Evolutionary conservation across 2,113 vertebrate genomes (phyloP).

Genomic region (Sinocyclocheilus maitianheensis): DNA sequence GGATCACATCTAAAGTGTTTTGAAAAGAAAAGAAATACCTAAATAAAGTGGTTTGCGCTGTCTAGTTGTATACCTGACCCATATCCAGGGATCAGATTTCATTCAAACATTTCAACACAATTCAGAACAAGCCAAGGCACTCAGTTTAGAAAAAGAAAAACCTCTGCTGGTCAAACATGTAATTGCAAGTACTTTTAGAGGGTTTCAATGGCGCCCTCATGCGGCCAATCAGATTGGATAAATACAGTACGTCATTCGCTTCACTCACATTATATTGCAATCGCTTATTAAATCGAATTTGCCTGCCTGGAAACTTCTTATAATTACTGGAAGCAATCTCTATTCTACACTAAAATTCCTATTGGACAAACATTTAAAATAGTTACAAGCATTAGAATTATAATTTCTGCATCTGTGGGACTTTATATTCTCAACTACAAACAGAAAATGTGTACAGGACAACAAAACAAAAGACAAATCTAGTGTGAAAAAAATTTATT

Average conservation of each 20-base stretch:
- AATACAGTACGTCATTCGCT: background rate
- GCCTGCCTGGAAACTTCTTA: background rate
- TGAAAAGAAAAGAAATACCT: background rate
- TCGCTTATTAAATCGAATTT: background rate
- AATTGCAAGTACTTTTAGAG: too few relatives aligned
- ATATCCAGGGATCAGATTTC: background rate
- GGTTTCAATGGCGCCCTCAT: background rate
- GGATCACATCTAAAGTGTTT: background rate
- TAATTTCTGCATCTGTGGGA: too few relatives aligned
- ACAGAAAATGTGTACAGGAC: background rate
- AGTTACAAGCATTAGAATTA: background rate
- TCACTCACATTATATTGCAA: background rate
- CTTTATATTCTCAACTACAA: background rate
- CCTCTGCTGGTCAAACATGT: too few relatives aligned
- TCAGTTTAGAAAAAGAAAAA: accelerated
- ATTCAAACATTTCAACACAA: background rate
- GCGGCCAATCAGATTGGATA: background rate
- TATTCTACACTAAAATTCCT: background rate
- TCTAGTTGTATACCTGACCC: background rate
- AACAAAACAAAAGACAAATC: slow-evolving; percentile 1
- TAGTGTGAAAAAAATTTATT: background rate
- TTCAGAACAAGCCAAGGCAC: background rate
- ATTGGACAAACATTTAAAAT: background rate
- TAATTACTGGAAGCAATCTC: background rate
- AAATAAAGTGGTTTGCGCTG: background rate